Percentiles rank a stretch among this genome's conserved stretches.
phyloP scores from a whole-genome alignment of 2,797 vertebrate genomes.

The Adrianichthys oophorus region DNA sequence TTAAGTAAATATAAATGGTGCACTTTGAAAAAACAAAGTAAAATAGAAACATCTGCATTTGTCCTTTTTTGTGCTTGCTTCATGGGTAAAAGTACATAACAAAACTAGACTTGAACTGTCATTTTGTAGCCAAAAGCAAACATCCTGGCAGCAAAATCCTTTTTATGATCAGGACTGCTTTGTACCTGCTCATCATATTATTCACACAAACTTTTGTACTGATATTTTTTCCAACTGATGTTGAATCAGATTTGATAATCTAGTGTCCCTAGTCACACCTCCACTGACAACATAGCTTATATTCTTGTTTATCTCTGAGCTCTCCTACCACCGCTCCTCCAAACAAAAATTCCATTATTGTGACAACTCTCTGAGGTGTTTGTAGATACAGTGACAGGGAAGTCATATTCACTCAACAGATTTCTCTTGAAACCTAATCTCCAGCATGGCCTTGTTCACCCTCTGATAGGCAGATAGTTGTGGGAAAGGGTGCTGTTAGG shows the following conservation, averaged over 20 bases:
- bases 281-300: conserved; percentile 54
- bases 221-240: conserved; percentile 36
- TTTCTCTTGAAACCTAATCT: conserved; percentile 76
- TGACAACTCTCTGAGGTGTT: conserved; percentile 76
- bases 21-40: conserved; percentile 1
- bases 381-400: conserved; percentile 70
- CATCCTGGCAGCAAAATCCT: conserved; percentile 6
- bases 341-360: conserved; percentile 75
- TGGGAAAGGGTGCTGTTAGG: conserved; percentile 60
- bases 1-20: conserved; percentile 31
- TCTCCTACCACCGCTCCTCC: conserved; percentile 55
- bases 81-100: conserved; percentile 25
- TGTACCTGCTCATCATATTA: conserved; percentile 39
- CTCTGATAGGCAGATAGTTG: conserved; percentile 67
- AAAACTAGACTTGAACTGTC: conserved; percentile 29
- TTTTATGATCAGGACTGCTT: conserved; percentile 19
- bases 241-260: conserved; percentile 60
- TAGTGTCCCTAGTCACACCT: conserved; percentile 49
- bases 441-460: conserved; percentile 70
- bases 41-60: conserved; percentile 24
- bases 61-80: conserved; percentile 22
- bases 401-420: conserved; percentile 68
- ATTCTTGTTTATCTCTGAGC: conserved; percentile 65
- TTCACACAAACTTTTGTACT: conserved; percentile 20
- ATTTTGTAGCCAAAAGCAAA: conserved; percentile 2